Conservation (phyloP, 1,140 invertebrate genomes). For the Gryllus bimaculatus region DNA sequence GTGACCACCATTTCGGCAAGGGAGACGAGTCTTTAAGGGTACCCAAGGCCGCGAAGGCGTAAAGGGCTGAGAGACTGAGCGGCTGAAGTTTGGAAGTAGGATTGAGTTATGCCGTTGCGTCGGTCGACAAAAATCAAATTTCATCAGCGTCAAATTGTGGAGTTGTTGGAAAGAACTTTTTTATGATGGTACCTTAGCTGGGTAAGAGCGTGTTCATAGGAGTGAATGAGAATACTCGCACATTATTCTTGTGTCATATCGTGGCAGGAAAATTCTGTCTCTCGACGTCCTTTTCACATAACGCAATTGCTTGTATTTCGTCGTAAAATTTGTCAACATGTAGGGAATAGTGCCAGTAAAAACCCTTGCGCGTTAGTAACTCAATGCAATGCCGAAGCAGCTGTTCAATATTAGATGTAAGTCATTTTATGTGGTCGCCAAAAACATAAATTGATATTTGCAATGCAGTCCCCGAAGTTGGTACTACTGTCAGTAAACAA, state of each 20-base stretch:
- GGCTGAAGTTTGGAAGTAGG: too few relatives aligned
- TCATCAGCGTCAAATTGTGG: background rate
- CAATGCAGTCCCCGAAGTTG: too few relatives aligned
- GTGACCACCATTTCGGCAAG: constrained; percentile 21
- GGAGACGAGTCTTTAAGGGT: constrained; percentile 19
- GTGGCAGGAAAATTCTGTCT: background rate
- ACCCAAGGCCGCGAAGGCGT: constrained; percentile 9
- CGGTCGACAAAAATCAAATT: too few relatives aligned
- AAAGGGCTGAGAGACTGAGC: background rate
- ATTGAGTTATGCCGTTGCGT: too few relatives aligned
- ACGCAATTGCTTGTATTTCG: too few relatives aligned
- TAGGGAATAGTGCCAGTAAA: constrained; percentile 3
- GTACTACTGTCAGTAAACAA: too few relatives aligned
- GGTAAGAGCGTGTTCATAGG: background rate
- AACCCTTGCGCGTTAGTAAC: background rate
- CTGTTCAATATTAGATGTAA: background rate
- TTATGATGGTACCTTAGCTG: too few relatives aligned
- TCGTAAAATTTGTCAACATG: background rate
- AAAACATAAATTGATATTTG: too few relatives aligned
- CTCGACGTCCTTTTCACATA: background rate
- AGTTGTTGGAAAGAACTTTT: background rate
- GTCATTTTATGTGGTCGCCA: background rate
- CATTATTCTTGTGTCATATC: background rate
- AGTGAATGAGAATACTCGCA: background rate
- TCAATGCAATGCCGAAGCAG: background rate